Evolutionary conservation across 2,888 invertebrate genomes (phyloP).

Genomic region (Euplagia quadripunctaria): DNA sequence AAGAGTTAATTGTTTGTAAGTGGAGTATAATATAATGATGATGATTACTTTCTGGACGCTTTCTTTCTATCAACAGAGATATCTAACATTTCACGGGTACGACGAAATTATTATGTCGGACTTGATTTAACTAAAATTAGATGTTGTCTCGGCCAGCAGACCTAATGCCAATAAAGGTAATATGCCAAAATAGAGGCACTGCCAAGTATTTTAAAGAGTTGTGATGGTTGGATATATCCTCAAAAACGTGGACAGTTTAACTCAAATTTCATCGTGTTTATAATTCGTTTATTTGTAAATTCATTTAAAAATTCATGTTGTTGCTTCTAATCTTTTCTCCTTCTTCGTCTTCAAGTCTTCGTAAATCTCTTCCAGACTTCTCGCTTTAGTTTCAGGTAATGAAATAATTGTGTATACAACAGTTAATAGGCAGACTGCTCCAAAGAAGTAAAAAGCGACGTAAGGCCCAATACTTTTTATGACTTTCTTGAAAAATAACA

Average conservation of each 20-base stretch:
- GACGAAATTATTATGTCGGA: too few relatives aligned
- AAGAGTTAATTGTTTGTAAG: too few relatives aligned
- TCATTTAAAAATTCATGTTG: background rate
- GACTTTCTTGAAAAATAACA: constrained; percentile 75
- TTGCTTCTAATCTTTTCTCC: constrained; percentile 40
- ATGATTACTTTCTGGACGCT: too few relatives aligned
- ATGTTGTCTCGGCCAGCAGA: too few relatives aligned
- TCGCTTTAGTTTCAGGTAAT: constrained; percentile 73
- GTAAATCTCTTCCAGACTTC: constrained; percentile 71
- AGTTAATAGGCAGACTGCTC: constrained; percentile 52
- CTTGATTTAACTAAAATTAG: too few relatives aligned
- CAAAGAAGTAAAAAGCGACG: constrained; percentile 42
- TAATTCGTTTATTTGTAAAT: background rate
- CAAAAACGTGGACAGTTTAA: background rate
- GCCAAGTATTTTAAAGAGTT: too few relatives aligned
- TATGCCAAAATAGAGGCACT: too few relatives aligned
- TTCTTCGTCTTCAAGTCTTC: constrained; percentile 68
- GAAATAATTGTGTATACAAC: constrained; percentile 63
- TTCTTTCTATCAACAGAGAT: too few relatives aligned
- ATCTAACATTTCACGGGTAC: too few relatives aligned
- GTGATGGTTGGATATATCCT: too few relatives aligned
- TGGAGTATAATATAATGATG: too few relatives aligned
- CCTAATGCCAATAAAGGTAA: too few relatives aligned
- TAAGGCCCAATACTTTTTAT: constrained; percentile 67
- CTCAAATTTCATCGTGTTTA: background rate